These are phyloP conservation scores for Epistrophe grossulariae DNA, from an alignment of 2,888 invertebrate genomes.

Conservation along the genomic window DNA sequence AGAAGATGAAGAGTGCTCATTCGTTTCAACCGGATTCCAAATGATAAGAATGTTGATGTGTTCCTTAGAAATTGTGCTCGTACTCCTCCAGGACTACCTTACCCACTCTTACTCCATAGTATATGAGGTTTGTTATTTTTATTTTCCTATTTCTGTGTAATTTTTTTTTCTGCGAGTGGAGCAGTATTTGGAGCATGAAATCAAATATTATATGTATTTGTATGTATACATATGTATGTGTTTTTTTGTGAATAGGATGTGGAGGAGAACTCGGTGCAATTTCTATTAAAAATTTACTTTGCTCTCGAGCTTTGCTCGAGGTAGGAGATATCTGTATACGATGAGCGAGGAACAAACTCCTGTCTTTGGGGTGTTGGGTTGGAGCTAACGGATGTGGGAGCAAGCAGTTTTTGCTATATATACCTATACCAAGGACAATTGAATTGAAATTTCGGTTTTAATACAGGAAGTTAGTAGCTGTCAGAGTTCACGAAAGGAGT, in stretches of 20 bases:
- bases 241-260: constrained; percentile 12
- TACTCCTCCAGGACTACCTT: constrained; percentile 21
- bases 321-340: neutral
- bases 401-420: constrained; percentile 27
- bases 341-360: constrained; percentile 2
- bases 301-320: constrained; percentile 34
- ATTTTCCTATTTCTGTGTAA: constrained; percentile 20
- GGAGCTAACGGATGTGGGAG: constrained; percentile 33
- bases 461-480: constrained; percentile 76
- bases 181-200: constrained; percentile 71
- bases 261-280: constrained; percentile 53
- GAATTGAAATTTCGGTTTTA: constrained; percentile 74
- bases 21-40: constrained; percentile 59
- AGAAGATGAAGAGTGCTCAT: constrained; percentile 48
- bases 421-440: constrained; percentile 67
- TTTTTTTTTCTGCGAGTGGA: constrained; percentile 33
- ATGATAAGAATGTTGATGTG: constrained; percentile 70
- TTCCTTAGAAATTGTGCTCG: constrained; percentile 54
- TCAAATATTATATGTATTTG: constrained; percentile 44
- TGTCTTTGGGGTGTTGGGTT: constrained; percentile 1
- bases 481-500: constrained; percentile 66
- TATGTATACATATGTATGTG: constrained; percentile 11
- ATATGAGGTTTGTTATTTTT: constrained; percentile 14
- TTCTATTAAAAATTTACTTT: constrained; percentile 74
- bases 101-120: neutral